phyloP scores from a whole-genome alignment of 2,888 invertebrate species.

The Ypsolopha scabrella region DNA sequence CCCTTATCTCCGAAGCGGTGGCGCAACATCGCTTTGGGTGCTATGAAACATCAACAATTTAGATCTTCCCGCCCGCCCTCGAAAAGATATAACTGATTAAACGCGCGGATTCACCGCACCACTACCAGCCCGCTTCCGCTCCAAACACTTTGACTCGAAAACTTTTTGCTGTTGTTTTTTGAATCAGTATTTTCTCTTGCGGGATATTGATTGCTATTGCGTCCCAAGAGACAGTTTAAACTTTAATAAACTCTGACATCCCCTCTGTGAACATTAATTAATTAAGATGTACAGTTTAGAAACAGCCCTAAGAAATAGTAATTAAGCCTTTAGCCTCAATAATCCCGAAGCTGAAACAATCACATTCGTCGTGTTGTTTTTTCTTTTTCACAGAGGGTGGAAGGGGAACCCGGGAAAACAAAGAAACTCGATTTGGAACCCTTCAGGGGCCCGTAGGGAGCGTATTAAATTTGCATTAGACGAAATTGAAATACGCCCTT shows the following conservation, averaged over 20 bases:
- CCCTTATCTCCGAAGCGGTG: slow-evolving; percentile 5
- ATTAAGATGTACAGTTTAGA: slow-evolving; percentile 53
- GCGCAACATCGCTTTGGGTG: slow-evolving; percentile 5
- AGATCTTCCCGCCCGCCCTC: slow-evolving; percentile 5
- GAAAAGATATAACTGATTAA: slow-evolving; percentile 7
- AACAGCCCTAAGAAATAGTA: slow-evolving; percentile 40
- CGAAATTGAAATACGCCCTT: slow-evolving; percentile 66
- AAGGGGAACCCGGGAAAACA: slow-evolving; percentile 36
- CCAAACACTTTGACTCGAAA: slow-evolving; percentile 1
- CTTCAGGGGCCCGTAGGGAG: slow-evolving; percentile 44
- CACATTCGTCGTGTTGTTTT: slow-evolving; percentile 11
- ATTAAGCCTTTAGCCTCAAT: slow-evolving; percentile 23
- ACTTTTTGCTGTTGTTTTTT: too few relatives aligned
- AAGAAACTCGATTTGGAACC: slow-evolving; percentile 54
- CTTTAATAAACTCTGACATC: slow-evolving; percentile 9
- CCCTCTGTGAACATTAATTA: slow-evolving; percentile 40
- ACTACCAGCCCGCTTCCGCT: neutral
- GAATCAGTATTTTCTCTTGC: too few relatives aligned
- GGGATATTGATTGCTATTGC: too few relatives aligned
- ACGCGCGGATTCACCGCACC: neutral
- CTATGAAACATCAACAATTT: slow-evolving; percentile 8
- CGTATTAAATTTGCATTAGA: slow-evolving; percentile 70
- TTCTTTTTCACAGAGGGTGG: slow-evolving; percentile 5
- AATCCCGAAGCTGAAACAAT: slow-evolving; percentile 8
- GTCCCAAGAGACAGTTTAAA: slow-evolving; percentile 3